Evolutionary conservation across 2,797 vertebrate genomes (phyloP).

Genomic region (Xerus rutilus): DNA sequence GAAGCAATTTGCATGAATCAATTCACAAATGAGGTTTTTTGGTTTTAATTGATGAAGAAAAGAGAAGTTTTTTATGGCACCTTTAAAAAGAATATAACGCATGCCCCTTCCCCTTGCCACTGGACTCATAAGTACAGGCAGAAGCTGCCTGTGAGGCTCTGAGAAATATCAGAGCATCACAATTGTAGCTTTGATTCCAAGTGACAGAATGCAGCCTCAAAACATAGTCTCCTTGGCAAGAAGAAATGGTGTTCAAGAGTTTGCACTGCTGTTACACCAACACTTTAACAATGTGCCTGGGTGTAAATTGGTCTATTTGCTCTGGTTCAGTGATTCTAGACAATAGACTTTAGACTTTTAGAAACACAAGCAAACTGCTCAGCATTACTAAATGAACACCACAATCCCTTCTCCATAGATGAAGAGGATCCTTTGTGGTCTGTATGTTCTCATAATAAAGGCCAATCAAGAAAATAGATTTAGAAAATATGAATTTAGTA

Average conservation of each 20-base stretch:
- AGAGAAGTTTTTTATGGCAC: background rate
- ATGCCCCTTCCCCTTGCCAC: background rate
- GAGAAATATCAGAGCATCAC: background rate
- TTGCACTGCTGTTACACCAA: slow-evolving; percentile 47
- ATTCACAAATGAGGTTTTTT: slow-evolving; percentile 40
- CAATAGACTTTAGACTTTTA: too few relatives aligned
- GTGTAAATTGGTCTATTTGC: background rate
- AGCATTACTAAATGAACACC: slow-evolving; percentile 8
- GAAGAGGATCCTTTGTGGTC: background rate
- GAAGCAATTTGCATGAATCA: slow-evolving; percentile 48
- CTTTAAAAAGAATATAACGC: background rate
- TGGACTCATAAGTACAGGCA: background rate
- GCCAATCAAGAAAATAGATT: slow-evolving; percentile 45
- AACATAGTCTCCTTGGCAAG: slow-evolving; percentile 30
- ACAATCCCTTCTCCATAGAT: slow-evolving; percentile 13
- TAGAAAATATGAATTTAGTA: slow-evolving; percentile 51
- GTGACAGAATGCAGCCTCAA: slow-evolving; percentile 39
- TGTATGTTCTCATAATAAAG: slow-evolving; percentile 44
- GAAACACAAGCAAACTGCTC: slow-evolving; percentile 33
- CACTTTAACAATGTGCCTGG: background rate
- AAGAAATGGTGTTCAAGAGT: slow-evolving; percentile 55
- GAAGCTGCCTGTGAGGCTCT: background rate
- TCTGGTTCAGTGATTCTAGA: slow-evolving; percentile 62
- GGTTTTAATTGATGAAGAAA: background rate
- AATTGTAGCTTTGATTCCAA: slow-evolving; percentile 11